Percentiles rank a stretch among this genome's conserved stretches.
These are phyloP conservation scores for Upupa epops DNA, from an alignment of 2,113 vertebrate genomes.

Conservation along the genomic window DNA sequence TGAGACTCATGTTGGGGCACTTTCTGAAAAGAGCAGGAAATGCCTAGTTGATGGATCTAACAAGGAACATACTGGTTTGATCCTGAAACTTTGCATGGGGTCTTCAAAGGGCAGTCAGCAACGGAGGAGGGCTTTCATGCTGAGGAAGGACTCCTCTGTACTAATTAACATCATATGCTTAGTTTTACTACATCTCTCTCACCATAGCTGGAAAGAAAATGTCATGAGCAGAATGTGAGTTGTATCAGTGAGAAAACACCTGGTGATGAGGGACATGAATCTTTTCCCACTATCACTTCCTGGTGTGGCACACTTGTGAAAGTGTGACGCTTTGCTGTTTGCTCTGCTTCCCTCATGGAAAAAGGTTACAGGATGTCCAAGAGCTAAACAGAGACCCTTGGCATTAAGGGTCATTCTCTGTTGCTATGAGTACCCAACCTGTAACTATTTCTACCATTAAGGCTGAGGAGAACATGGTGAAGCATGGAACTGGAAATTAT, in stretches of 20 bases:
- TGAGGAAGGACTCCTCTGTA: neutral
- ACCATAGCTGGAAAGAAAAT: neutral
- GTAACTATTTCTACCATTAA: neutral
- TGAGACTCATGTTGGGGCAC: neutral
- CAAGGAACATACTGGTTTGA: neutral
- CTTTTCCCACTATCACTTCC: no score
- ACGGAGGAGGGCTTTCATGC: neutral
- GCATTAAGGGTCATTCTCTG: neutral
- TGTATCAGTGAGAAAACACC: neutral
- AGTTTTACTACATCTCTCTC: neutral
- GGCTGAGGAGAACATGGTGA: neutral
- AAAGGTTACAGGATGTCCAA: neutral
- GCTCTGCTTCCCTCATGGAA: fast-evolving
- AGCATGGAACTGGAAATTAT: neutral
- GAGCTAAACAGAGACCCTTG: neutral
- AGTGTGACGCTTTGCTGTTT: neutral
- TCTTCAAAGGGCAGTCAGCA: neutral
- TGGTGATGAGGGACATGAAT: fast-evolving
- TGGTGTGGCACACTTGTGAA: neutral
- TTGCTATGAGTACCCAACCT: neutral
- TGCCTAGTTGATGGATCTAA: neutral
- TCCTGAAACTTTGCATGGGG: neutral
- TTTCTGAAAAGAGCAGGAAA: neutral
- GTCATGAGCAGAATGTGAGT: neutral
- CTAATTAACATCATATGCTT: neutral